A percentile compares a stretch with the other conserved stretches of the same genome.
Conservation (phyloP, 2,888 invertebrate genomes). For the Hetaerina titia region DNA sequence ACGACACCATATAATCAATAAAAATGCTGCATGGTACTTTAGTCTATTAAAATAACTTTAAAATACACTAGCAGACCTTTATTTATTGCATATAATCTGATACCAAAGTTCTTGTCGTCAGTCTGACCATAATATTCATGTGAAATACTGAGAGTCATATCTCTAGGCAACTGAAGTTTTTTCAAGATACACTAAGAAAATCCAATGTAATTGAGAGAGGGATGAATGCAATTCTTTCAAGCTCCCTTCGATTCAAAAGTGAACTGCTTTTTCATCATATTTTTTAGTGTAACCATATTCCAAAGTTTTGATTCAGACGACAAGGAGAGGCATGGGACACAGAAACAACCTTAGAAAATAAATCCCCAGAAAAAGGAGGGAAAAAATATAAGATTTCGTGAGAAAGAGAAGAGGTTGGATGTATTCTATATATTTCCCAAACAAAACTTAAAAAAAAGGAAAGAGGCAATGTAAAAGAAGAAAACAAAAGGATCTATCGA, state of each 20-base stretch:
- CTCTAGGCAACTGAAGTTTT: neutral
- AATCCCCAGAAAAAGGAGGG: neutral
- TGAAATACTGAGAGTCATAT: neutral
- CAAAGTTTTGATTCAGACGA: constrained; percentile 1
- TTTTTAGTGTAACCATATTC: constrained; percentile 3
- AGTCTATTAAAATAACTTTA: no score
- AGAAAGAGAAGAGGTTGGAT: neutral
- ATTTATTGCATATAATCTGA: no score
- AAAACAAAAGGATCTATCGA: neutral
- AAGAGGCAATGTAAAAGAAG: neutral
- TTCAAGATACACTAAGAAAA: neutral
- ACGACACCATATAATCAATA: no score
- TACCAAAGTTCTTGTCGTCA: no score
- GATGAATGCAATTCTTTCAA: no score
- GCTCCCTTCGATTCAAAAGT: neutral
- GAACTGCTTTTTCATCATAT: constrained; percentile 27
- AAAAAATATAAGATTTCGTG: neutral
- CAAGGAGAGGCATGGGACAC: neutral
- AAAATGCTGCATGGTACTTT: no score
- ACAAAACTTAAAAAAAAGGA: neutral
- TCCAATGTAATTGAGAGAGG: neutral
- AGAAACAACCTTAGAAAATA: neutral
- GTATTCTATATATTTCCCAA: neutral
- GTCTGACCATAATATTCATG: no score
- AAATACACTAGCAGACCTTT: no score